Percentiles rank a stretch among this genome's conserved stretches.
phyloP scores from a whole-genome alignment of 2,888 invertebrate species.

The Zaprionus obscuricornis region DNA sequence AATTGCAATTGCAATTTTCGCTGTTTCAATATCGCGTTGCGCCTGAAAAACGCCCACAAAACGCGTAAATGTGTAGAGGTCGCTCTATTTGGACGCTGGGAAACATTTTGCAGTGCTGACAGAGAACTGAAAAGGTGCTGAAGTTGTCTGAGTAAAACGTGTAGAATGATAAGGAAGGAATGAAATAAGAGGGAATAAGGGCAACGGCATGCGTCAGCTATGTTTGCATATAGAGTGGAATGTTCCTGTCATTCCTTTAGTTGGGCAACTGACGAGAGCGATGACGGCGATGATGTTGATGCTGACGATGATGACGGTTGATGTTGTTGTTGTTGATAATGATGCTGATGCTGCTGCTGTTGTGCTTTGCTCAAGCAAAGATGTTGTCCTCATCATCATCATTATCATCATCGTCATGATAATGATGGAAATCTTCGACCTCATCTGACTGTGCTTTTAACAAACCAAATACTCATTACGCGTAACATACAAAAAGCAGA shows the following conservation, averaged over 20 bases:
- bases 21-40: constrained; percentile 45
- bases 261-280: constrained; percentile 19
- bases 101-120: no score
- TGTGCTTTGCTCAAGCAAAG: constrained; percentile 12
- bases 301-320: not conserved
- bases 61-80: constrained; percentile 40
- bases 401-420: constrained; percentile 7
- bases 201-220: not conserved
- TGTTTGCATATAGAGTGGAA: constrained; percentile 55
- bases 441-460: constrained; percentile 27
- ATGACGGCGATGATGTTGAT: constrained; percentile 3
- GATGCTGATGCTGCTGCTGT: no score
- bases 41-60: constrained; percentile 49
- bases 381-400: constrained; percentile 22
- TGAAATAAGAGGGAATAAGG: not conserved
- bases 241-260: constrained; percentile 49
- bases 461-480: constrained; percentile 59
- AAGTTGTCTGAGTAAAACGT: no score
- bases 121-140: constrained; percentile 11
- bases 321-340: no score
- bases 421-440: not conserved
- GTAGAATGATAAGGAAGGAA: no score
- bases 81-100: constrained; percentile 23
- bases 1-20: constrained; percentile 53
- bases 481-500: constrained; percentile 14